phyloP scores from a whole-genome alignment of 2,888 invertebrate species.

The Choreutis nemorana region DNA sequence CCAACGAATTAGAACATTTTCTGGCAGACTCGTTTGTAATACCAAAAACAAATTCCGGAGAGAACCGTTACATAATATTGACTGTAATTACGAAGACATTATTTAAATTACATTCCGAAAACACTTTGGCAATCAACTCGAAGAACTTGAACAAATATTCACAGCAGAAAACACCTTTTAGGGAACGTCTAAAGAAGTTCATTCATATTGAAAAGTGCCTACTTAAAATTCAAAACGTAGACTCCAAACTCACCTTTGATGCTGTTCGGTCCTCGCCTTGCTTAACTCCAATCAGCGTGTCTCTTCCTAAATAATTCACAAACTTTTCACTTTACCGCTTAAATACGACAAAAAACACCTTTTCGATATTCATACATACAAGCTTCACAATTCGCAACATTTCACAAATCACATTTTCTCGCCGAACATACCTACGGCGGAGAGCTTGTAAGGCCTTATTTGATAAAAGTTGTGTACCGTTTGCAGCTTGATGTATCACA shows the following conservation, averaged over 20 bases:
- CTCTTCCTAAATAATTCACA: slow-evolving; percentile 24
- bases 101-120: slow-evolving; percentile 19
- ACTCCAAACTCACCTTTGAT: slow-evolving; percentile 32
- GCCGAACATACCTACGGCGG: slow-evolving; percentile 22
- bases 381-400: slow-evolving; percentile 44
- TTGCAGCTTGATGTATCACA: slow-evolving; percentile 22
- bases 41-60: slow-evolving; percentile 6
- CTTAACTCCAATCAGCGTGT: slow-evolving; percentile 15
- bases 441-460: slow-evolving; percentile 27
- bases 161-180: slow-evolving; percentile 16
- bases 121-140: slow-evolving; percentile 21
- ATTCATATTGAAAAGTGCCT: slow-evolving; percentile 37
- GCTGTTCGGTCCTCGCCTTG: slow-evolving; percentile 12
- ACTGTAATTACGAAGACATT: slow-evolving; percentile 21
- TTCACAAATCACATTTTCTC: slow-evolving; percentile 42
- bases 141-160: slow-evolving; percentile 22
- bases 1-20: too few species aligned
- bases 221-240: slow-evolving; percentile 25
- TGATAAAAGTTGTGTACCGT: slow-evolving; percentile 27
- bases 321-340: slow-evolving; percentile 31
- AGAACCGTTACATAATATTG: slow-evolving; percentile 11
- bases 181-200: slow-evolving; percentile 7
- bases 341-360: slow-evolving; percentile 37
- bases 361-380: slow-evolving; percentile 29
- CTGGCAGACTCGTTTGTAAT: too few species aligned